Evolutionary conservation across 2,888 invertebrate species (phyloP).

Genomic region (Yponomeuta cagnagella): DNA sequence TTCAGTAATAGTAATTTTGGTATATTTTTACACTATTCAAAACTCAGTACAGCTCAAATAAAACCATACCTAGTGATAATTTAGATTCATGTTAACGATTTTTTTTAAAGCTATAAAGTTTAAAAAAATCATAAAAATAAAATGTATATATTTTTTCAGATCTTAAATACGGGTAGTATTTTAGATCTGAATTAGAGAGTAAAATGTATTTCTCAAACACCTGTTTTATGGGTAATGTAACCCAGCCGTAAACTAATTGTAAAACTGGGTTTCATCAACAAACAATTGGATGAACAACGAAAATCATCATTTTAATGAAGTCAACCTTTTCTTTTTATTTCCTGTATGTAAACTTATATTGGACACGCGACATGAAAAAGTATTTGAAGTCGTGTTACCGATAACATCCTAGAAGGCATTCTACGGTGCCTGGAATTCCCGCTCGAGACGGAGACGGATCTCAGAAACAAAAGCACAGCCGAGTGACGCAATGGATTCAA

Average conservation of each 20-base stretch:
- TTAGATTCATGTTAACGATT: too few species aligned
- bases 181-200: too few species aligned
- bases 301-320: not conserved
- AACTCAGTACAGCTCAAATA: too few species aligned
- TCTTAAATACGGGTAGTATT: too few species aligned
- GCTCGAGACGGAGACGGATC: slow-evolving; percentile 12
- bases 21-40: too few species aligned
- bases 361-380: not conserved
- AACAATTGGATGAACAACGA: not conserved
- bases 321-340: not conserved
- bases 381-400: not conserved
- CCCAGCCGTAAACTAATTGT: not conserved
- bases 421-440: slow-evolving; percentile 10
- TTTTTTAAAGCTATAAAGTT: too few species aligned
- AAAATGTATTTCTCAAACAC: too few species aligned
- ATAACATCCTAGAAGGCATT: slow-evolving; percentile 8
- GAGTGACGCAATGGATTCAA: slow-evolving; percentile 6
- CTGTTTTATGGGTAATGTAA: too few species aligned
- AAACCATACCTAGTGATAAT: too few species aligned
- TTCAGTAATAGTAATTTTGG: too few species aligned
- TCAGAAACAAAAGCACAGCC: slow-evolving; percentile 2
- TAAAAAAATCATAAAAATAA: too few species aligned
- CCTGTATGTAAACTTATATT: not conserved
- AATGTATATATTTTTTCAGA: too few species aligned
- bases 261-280: not conserved